Conservation (phyloP, 2,888 invertebrate genomes). For the Pyralis farinalis region DNA sequence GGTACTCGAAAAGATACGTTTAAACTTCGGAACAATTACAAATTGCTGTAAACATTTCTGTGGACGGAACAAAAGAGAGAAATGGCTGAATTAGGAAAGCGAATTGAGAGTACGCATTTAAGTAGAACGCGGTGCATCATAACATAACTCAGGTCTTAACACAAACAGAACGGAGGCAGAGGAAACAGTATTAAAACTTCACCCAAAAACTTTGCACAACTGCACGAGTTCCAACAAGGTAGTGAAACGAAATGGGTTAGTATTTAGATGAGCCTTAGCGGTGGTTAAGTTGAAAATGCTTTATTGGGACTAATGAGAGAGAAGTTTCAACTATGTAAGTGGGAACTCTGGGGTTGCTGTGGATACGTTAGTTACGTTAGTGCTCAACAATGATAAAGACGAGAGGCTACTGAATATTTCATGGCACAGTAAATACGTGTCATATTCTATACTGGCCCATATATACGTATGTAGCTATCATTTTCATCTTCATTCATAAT, state of each 20-base stretch:
- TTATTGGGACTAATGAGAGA: constrained; percentile 7
- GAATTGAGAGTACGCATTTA: constrained; percentile 4
- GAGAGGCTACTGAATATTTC: neutral
- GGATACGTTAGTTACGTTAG: neutral
- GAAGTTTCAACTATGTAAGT: constrained; percentile 8
- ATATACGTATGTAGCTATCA: too few relatives aligned
- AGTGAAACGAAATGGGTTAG: constrained; percentile 14
- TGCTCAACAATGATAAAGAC: neutral
- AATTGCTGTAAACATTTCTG: constrained; percentile 1
- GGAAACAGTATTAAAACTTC: constrained; percentile 53
- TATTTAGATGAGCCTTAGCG: constrained; percentile 17
- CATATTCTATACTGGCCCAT: too few relatives aligned
- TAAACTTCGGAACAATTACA: constrained; percentile 3
- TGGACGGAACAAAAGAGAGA: neutral
- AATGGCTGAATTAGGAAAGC: constrained; percentile 2
- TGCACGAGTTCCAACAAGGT: neutral
- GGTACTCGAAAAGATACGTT: constrained; percentile 5
- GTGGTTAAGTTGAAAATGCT: constrained; percentile 9
- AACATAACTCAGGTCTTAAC: constrained; percentile 28
- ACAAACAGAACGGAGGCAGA: constrained; percentile 34
- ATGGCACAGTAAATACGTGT: too few relatives aligned
- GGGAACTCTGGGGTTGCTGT: constrained; percentile 3
- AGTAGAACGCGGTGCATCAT: constrained; percentile 17
- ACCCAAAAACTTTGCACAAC: constrained; percentile 32
- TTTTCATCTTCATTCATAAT: too few relatives aligned